phyloP scores from a whole-genome alignment of 2,888 invertebrate genomes.

The Steinernema hermaphroditum region DNA sequence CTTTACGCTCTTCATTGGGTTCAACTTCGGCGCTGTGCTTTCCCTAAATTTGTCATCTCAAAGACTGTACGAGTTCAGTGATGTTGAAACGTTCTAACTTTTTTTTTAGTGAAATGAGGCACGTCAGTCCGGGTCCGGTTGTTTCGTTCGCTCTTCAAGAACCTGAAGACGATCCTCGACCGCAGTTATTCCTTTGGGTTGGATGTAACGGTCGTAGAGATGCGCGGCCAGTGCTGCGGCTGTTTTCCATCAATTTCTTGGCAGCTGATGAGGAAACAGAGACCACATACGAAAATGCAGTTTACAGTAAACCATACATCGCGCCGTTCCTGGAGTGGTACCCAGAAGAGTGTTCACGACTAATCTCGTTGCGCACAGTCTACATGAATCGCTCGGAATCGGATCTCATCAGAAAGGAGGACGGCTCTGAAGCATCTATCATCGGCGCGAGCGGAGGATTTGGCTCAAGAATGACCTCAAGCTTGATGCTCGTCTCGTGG shows the following conservation, averaged over 20 bases:
- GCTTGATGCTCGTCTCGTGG: background rate
- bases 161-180: slow-evolving; percentile 46
- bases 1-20: slow-evolving; percentile 39
- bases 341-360: slow-evolving; percentile 18
- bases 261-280: background rate
- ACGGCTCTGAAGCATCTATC: slow-evolving; percentile 12
- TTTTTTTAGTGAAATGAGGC: slow-evolving; percentile 11
- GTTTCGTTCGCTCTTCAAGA: slow-evolving; percentile 38
- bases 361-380: background rate
- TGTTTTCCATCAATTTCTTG: background rate
- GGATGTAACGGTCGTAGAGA: slow-evolving; percentile 7
- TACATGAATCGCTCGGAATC: slow-evolving; percentile 10
- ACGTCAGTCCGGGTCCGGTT: slow-evolving; percentile 31
- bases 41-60: slow-evolving; percentile 39
- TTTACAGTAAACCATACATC: background rate
- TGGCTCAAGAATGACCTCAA: slow-evolving; percentile 10
- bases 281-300: background rate
- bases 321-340: background rate
- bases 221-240: background rate
- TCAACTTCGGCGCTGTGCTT: slow-evolving; percentile 44
- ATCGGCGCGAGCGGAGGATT: slow-evolving; percentile 15
- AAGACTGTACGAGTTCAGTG: slow-evolving; percentile 31
- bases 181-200: slow-evolving; percentile 41
- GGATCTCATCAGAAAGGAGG: background rate
- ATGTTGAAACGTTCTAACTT: background rate